Evolutionary conservation across 1,140 invertebrate genomes (phyloP).

Genomic region (Drosophila tropicalis): DNA sequence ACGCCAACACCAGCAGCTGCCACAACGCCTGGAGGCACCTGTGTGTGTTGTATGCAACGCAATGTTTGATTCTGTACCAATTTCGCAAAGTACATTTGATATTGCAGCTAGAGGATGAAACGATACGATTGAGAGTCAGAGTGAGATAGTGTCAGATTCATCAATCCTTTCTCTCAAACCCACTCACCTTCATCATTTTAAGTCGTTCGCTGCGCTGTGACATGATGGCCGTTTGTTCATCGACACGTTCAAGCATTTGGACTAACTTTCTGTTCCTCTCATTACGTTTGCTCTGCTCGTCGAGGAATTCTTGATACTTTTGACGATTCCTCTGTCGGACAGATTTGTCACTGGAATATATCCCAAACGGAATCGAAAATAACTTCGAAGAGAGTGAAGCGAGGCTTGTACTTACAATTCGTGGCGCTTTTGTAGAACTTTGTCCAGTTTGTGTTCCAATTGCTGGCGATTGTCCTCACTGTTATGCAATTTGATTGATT

Average conservation of each 20-base stretch:
- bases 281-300: conserved; percentile 85
- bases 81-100: conserved; percentile 82
- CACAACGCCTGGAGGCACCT: conserved; percentile 12
- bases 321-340: conserved; percentile 84
- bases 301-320: conserved; percentile 86
- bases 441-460: conserved; percentile 79
- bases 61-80: conserved; percentile 75
- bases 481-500: background rate
- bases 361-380: background rate
- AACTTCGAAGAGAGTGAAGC: conserved; percentile 14
- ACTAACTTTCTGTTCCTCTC: conserved; percentile 86
- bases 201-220: conserved; percentile 86
- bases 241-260: conserved; percentile 85
- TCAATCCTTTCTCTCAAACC: too few relatives aligned
- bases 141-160: too few relatives aligned
- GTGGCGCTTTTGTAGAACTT: conserved; percentile 73
- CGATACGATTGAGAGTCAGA: background rate
- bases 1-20: conserved; percentile 12
- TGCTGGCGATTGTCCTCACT: conserved; percentile 80
- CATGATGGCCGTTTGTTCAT: conserved; percentile 85
- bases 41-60: conserved; percentile 71
- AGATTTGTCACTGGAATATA: conserved; percentile 63
- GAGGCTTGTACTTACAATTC: conserved; percentile 73
- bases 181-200: conserved; percentile 84
- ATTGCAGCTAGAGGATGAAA: conserved; percentile 62